Evolutionary conservation across 2,888 invertebrate species (phyloP).

Genomic region (Diadegma fenestrale): DNA sequence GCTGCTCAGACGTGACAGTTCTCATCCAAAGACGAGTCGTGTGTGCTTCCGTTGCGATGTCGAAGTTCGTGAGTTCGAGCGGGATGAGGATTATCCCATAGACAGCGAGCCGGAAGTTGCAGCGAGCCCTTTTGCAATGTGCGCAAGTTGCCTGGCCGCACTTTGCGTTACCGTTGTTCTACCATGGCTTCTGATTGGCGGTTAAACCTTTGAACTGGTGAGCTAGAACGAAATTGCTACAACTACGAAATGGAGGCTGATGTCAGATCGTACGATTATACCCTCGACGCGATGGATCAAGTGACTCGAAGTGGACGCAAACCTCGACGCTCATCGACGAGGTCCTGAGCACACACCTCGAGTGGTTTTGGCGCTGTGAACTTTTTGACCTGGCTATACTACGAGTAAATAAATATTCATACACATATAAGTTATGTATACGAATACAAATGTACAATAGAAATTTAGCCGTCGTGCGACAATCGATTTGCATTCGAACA

Average conservation of each 20-base stretch:
- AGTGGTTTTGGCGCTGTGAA: slow-evolving; percentile 18
- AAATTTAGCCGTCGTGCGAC: neutral
- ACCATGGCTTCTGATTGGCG: slow-evolving; percentile 86
- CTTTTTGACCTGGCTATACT: neutral
- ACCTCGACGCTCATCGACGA: neutral
- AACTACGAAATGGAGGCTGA: slow-evolving; percentile 33
- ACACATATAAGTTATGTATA: neutral
- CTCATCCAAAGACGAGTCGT: slow-evolving; percentile 79
- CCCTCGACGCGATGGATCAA: neutral
- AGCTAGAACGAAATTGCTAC: slow-evolving; percentile 1
- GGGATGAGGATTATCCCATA: slow-evolving; percentile 85
- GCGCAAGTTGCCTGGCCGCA: slow-evolving; percentile 86
- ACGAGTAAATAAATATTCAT: slow-evolving; percentile 4
- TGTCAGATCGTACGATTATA: slow-evolving; percentile 23
- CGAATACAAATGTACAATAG: slow-evolving; percentile 12
- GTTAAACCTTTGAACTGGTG: slow-evolving; percentile 71
- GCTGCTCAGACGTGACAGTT: slow-evolving; percentile 80
- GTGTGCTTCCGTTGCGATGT: slow-evolving; percentile 87
- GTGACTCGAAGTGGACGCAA: neutral
- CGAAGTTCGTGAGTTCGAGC: slow-evolving; percentile 86
- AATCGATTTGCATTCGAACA: neutral
- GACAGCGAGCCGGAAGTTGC: slow-evolving; percentile 80
- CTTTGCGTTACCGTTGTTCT: slow-evolving; percentile 86
- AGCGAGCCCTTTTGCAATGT: slow-evolving; percentile 84
- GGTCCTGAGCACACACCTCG: neutral